Base-by-base conservation (phyloP, 2,888 invertebrate genomes). In the Eilema griseolum region DNA sequence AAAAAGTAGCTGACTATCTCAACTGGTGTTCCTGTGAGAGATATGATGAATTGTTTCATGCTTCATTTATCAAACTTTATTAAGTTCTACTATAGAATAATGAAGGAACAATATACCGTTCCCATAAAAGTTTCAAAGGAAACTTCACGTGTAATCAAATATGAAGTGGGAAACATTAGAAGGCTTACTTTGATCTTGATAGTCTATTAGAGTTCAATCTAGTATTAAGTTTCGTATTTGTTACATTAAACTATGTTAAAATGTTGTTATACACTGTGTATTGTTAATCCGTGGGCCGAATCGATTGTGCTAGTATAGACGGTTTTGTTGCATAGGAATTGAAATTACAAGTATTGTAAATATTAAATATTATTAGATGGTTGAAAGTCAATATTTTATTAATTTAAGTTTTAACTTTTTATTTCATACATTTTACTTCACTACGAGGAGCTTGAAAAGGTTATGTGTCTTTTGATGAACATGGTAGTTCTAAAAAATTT, bases 1-100 rank as follows among this genome's bases (percentile, higher is more conserved):
- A 73, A 70, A 69, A 37, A 66, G 56, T n/a, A 66, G 52, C 60
- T 59, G 41, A 74, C 33, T 71, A 69, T 33, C 62, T 72, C 41
- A 46, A 63, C 67, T 67, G 59, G 67, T 66, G 41, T 69, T 61
- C n/a, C 28, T 14, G 7, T 59, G 57, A 66, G 33, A 57, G 66
- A 57, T 16, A 72, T 73, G 78, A 82, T 76, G 67, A 76, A 82
- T 81, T n/a, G 70, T 56, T 75, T 69, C 56, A 56, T 26, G 31
- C 37, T 56, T 75, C 73, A 73, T 83, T 79, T 66, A 76, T 81
- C 72, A 73, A 67, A 64, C 60, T 70, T 81, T 60, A 79, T 81
- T 83, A 78, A 70, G 61, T 70, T 74, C 63, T 70, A 62, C 62
- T 71, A 61, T 63, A 72, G 62, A 69, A 62, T 41, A 69, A 41